Conservation (phyloP, 2,113 vertebrate species). For the Corythoichthys intestinalis region DNA sequence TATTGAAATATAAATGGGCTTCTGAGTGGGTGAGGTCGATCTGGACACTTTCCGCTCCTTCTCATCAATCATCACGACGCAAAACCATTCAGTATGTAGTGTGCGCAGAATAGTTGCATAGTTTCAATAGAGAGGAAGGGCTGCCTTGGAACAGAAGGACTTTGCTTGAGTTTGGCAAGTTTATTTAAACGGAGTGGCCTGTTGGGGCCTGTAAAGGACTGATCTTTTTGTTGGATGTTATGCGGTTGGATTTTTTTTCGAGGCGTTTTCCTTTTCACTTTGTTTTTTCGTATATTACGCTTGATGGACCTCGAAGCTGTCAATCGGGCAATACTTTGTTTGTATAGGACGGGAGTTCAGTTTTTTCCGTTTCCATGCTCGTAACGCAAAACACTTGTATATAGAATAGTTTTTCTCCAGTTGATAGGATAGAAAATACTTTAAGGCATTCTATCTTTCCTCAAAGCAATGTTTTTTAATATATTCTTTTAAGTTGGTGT, state of each 20-base stretch:
- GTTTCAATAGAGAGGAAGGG: conserved; percentile 28
- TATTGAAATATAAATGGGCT: conserved; percentile 42
- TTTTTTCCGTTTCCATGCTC: background rate
- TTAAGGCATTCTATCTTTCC: no score
- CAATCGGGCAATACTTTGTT: background rate
- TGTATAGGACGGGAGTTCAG: background rate
- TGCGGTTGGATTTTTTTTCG: background rate
- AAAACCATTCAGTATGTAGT: conserved; percentile 23
- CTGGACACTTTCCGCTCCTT: conserved; percentile 46
- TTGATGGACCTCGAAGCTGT: background rate
- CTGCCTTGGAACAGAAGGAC: conserved; percentile 38
- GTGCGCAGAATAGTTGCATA: conserved; percentile 42
- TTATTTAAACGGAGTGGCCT: conserved; percentile 36
- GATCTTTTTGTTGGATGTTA: conserved; percentile 33
- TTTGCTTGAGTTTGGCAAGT: conserved; percentile 30
- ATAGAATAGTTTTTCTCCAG: background rate
- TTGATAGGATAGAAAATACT: background rate
- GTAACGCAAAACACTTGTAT: background rate
- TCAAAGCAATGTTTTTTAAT: no score
- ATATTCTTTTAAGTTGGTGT: no score
- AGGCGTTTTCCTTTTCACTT: background rate
- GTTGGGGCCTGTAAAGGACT: conserved; percentile 12
- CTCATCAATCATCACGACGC: conserved; percentile 57
- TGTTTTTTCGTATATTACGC: background rate
- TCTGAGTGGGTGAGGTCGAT: conserved; percentile 38